Percentiles rank a stretch among this genome's conserved stretches.
phyloP scores from a whole-genome alignment of 2,797 vertebrate species.

The Sebastes wilsoni region DNA sequence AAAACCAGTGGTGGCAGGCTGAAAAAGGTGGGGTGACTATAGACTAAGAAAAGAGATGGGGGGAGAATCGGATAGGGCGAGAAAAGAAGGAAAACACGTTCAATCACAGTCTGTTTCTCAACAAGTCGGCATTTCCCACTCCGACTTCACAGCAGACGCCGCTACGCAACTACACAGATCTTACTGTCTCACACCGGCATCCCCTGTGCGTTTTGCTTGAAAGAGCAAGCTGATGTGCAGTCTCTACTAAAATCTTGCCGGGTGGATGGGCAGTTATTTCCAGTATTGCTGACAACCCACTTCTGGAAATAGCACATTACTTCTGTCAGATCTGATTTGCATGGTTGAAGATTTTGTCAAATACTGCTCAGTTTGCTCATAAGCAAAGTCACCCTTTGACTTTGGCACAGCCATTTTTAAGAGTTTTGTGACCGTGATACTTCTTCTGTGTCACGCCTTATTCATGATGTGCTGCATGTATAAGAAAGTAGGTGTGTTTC shows the following conservation, averaged over 20 bases:
- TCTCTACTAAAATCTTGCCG: conserved; percentile 6
- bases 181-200: not conserved
- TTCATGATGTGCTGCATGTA: not conserved
- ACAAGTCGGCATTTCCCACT: conserved; percentile 38
- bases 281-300: conserved; percentile 44
- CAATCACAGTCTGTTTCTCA: conserved; percentile 5
- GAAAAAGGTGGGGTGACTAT: conserved; percentile 17
- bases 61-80: not conserved
- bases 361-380: not conserved
- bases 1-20: conserved; percentile 23
- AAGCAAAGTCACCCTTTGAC: not conserved
- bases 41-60: not conserved
- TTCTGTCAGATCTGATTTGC: conserved; percentile 46
- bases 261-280: conserved; percentile 32
- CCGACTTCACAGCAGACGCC: conserved; percentile 25
- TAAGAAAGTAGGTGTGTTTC: not conserved
- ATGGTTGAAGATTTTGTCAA: not conserved
- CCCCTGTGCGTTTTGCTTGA: conserved; percentile 1
- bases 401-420: not conserved
- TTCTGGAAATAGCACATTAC: conserved; percentile 59
- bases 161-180: not conserved
- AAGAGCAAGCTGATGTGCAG: conserved; percentile 14
- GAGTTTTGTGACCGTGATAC: not conserved
- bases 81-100: conserved; percentile 14
- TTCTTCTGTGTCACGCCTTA: not conserved